Percentiles rank a stretch among this genome's conserved stretches.
Evolutionary conservation across 2,113 vertebrate genomes (phyloP).

Genomic region (Salvelinus alpinus): DNA sequence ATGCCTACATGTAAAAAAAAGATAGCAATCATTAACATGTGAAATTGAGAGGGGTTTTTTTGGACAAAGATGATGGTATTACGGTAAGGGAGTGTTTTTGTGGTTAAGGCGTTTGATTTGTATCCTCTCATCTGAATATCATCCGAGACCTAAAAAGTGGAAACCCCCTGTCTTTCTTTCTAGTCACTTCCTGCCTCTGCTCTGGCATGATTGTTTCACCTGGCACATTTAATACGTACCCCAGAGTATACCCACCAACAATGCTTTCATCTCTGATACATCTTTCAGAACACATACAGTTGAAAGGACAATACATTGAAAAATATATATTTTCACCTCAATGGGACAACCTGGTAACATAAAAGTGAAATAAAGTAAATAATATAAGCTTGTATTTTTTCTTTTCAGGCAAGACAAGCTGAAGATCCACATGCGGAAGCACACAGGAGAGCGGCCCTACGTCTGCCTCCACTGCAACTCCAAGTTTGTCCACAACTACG

Average conservation of each 20-base stretch:
- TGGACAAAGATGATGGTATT: neutral
- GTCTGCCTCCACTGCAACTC: slow-evolving; percentile 98
- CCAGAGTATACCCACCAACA: neutral
- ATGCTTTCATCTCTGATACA: neutral
- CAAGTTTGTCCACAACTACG: slow-evolving; percentile 98
- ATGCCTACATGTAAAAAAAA: too few relatives aligned
- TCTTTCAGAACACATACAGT: neutral
- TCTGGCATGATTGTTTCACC: slow-evolving; percentile 1
- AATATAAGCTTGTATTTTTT: neutral
- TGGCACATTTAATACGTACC: neutral
- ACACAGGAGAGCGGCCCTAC: slow-evolving; percentile 96
- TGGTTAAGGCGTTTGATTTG: slow-evolving; percentile 37
- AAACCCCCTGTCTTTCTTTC: slow-evolving; percentile 50
- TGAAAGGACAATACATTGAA: neutral
- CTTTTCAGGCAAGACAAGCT: slow-evolving; percentile 93
- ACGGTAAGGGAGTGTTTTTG: slow-evolving; percentile 5
- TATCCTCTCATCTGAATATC: slow-evolving; percentile 60
- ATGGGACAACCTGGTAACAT: too few relatives aligned
- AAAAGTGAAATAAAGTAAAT: neutral
- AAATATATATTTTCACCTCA: neutral
- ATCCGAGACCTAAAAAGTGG: slow-evolving; percentile 55
- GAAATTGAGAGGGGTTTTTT: neutral
- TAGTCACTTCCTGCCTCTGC: slow-evolving; percentile 28
- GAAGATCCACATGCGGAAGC: slow-evolving; percentile 99
- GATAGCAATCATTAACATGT: too few relatives aligned